phyloP scores from a whole-genome alignment of 64 coral and sea anemone genomes.

The Porites australiensis region DNA sequence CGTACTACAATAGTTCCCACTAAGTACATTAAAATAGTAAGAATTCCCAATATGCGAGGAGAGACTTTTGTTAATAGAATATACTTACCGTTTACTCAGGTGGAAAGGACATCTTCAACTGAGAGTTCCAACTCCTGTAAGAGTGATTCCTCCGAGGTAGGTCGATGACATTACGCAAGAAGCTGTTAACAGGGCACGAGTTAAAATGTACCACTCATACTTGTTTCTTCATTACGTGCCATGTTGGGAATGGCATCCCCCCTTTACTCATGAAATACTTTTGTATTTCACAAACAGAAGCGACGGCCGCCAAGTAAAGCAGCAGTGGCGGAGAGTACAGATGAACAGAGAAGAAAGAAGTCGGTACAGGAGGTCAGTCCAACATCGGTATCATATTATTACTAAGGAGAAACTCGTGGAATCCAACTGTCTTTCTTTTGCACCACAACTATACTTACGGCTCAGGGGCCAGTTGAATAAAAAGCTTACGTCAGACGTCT shows the following conservation, averaged over 20 bases:
- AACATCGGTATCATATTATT: not conserved
- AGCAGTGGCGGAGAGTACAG: not conserved
- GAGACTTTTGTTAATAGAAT: not conserved
- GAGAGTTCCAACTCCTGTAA: conserved; percentile 1
- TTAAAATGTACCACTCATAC: no score
- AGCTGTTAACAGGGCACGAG: no score
- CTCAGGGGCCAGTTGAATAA: no score
- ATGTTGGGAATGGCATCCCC: no score
- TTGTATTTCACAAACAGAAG: not conserved
- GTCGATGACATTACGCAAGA: no score
- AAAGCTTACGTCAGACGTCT: no score
- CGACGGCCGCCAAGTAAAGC: not conserved
- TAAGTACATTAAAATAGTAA: no score
- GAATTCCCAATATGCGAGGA: not conserved
- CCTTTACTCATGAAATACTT: no score
- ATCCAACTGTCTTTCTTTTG: no score
- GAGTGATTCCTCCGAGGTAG: conserved; percentile 1
- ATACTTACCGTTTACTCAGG: not conserved
- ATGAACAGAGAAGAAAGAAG: not conserved
- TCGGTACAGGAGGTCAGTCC: not conserved
- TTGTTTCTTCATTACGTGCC: no score
- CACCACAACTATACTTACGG: no score
- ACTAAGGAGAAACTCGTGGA: not conserved
- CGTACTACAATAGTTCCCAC: no score
- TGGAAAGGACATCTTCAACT: not conserved